phyloP scores from a whole-genome alignment of 2,797 vertebrate species.

The Cynodonichthys magdalenae region DNA sequence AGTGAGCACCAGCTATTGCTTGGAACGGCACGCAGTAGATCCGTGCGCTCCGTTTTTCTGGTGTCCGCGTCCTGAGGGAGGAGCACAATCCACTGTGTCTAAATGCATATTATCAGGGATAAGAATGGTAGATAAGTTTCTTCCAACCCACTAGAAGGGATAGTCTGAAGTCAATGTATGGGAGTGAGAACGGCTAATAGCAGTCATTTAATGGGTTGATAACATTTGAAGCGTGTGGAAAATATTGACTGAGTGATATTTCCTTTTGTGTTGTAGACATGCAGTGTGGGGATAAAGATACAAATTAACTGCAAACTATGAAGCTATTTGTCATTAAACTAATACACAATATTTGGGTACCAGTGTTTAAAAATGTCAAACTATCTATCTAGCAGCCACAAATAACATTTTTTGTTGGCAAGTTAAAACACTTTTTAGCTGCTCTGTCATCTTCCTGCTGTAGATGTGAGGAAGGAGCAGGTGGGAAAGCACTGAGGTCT shows the following conservation, averaged over 20 bases:
- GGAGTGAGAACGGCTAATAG: too few relatives aligned
- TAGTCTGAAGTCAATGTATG: too few relatives aligned
- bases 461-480: background rate
- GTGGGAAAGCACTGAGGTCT: background rate
- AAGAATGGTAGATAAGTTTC: too few relatives aligned
- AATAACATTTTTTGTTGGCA: background rate
- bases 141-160: too few relatives aligned
- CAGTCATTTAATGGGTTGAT: too few relatives aligned
- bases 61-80: too few relatives aligned
- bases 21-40: too few relatives aligned
- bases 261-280: background rate
- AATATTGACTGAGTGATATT: background rate
- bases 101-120: too few relatives aligned
- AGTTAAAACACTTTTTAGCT: slow-evolving; percentile 1
- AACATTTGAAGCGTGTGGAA: background rate
- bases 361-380: slow-evolving; percentile 2
- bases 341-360: background rate
- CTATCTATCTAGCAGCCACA: background rate
- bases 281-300: background rate
- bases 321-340: background rate
- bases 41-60: too few relatives aligned
- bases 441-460: slow-evolving; percentile 2
- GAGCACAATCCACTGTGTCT: too few relatives aligned
- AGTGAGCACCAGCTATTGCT: too few relatives aligned
- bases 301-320: background rate